Evolutionary conservation across 2,888 invertebrate genomes (phyloP).

Genomic region (Diplazon laetatorius): DNA sequence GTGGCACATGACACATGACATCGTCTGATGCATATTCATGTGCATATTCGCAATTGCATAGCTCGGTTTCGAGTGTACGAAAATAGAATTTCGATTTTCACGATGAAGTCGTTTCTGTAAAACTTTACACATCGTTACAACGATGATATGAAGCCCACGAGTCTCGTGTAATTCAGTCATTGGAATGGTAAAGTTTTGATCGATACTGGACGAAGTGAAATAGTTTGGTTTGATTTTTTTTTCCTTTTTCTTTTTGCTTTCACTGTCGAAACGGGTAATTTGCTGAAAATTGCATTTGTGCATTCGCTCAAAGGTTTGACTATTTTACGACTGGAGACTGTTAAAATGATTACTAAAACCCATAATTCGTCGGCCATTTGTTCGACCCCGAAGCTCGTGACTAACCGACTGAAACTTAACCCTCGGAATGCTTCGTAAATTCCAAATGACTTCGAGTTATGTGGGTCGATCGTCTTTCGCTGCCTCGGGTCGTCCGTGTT

Average conservation of each 20-base stretch:
- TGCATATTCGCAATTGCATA: too few relatives aligned
- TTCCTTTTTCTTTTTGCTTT: too few relatives aligned
- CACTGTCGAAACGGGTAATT: constrained; percentile 25
- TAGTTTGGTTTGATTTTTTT: too few relatives aligned
- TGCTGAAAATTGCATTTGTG: constrained; percentile 36
- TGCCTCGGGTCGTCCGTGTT: constrained; percentile 26
- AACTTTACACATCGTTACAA: constrained; percentile 5
- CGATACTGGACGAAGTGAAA: constrained; percentile 12
- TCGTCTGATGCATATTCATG: too few relatives aligned
- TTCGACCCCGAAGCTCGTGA: too few relatives aligned
- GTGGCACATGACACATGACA: too few relatives aligned
- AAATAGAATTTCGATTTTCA: too few relatives aligned
- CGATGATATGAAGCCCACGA: constrained; percentile 27
- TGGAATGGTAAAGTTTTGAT: constrained; percentile 1
- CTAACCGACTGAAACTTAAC: constrained; percentile 19
- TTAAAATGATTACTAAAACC: constrained; percentile 18
- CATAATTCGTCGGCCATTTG: constrained; percentile 37
- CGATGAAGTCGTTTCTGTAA: too few relatives aligned
- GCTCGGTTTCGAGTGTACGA: too few relatives aligned
- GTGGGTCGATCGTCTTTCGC: constrained; percentile 59
- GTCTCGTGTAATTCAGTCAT: constrained; percentile 14
- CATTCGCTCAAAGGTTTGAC: constrained; percentile 1
- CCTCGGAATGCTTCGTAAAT: constrained; percentile 48
- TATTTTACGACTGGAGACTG: constrained; percentile 7
- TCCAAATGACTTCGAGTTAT: constrained; percentile 52